Evolutionary conservation across 2,113 vertebrate genomes (phyloP).

Genomic region (Lampris incognitus): DNA sequence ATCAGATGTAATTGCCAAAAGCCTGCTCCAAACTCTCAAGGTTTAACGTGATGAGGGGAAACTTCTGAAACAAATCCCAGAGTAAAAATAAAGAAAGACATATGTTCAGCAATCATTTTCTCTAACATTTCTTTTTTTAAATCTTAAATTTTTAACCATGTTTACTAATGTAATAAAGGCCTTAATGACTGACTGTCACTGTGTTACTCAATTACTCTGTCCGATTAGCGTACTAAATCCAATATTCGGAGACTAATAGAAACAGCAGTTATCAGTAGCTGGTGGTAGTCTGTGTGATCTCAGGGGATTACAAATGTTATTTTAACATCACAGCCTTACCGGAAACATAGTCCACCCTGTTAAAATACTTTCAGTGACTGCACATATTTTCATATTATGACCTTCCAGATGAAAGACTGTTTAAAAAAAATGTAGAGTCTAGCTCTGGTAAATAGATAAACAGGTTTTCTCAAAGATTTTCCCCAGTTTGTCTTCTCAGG

Average conservation of each 20-base stretch:
- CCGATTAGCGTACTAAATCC: conserved; percentile 20
- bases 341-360: conserved; percentile 4
- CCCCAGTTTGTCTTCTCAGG: conserved; percentile 69
- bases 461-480: conserved; percentile 57
- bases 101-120: too few relatives aligned
- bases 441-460: conserved; percentile 30
- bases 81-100: too few relatives aligned
- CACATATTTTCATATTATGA: not conserved
- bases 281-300: too few relatives aligned
- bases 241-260: not conserved
- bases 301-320: not conserved
- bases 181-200: too few relatives aligned
- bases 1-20: too few relatives aligned
- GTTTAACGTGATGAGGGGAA: too few relatives aligned
- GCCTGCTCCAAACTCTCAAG: too few relatives aligned
- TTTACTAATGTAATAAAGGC: too few relatives aligned
- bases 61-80: too few relatives aligned
- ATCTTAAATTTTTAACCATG: too few relatives aligned
- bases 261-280: not conserved
- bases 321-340: not conserved
- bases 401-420: conserved; percentile 15
- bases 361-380: conserved; percentile 5
- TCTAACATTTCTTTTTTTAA: too few relatives aligned
- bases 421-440: not conserved
- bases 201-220: not conserved